phyloP scores from a whole-genome alignment of 30 jellyfish, hydroid and myxozoan genomes.

The Turritopsis dohrnii region DNA sequence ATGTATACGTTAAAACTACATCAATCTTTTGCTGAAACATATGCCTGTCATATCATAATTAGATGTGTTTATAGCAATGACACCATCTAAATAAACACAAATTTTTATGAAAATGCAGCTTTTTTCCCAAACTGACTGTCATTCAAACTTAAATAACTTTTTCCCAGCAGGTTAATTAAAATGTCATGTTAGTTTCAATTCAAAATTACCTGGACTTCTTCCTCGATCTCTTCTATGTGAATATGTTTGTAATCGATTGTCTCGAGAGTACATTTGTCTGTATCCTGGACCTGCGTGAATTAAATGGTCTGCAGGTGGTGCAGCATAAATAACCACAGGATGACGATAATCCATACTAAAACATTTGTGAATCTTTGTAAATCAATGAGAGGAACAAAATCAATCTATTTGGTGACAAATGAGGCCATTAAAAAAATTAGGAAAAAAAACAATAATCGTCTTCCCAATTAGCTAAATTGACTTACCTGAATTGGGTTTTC shows the following conservation, averaged over 20 bases:
- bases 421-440: not conserved
- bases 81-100: too few species aligned
- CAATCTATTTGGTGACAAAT: not conserved
- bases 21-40: too few species aligned
- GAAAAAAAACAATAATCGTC: not conserved
- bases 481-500: not conserved
- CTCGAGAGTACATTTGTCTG: constrained; percentile 18
- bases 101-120: too few species aligned
- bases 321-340: constrained; percentile 33
- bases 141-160: too few species aligned
- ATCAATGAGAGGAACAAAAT: not conserved
- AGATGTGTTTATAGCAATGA: too few species aligned
- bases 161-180: too few species aligned
- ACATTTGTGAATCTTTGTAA: not conserved
- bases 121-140: too few species aligned
- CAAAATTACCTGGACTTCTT: constrained; percentile 33
- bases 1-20: too few species aligned
- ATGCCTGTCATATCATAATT: too few species aligned
- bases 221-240: constrained; percentile 26
- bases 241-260: constrained; percentile 17
- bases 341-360: constrained; percentile 21
- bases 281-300: constrained; percentile 24
- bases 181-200: not conserved
- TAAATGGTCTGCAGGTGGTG: constrained; percentile 34
- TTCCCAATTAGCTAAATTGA: not conserved